These are phyloP conservation scores for Falcaria lacertinaria DNA, from an alignment of 2,888 invertebrate genomes.

Conservation along the genomic window DNA sequence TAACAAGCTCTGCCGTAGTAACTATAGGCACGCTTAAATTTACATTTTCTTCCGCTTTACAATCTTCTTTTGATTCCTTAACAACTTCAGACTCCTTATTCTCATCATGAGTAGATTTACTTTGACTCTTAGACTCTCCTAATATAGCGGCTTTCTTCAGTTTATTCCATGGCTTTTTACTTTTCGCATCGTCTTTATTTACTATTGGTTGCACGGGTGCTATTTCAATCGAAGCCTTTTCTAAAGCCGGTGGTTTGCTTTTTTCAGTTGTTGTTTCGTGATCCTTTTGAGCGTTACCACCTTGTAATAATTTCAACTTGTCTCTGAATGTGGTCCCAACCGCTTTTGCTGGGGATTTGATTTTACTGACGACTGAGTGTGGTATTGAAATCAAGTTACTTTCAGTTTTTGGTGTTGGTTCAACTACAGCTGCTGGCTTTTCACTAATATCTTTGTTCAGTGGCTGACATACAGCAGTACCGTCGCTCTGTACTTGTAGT, in stretches of 20 bases:
- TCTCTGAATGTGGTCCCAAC: slow-evolving; percentile 72
- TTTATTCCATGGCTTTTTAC: slow-evolving; percentile 86
- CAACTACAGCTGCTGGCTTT: slow-evolving; percentile 66
- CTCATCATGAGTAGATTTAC: slow-evolving; percentile 57
- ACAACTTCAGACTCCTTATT: slow-evolving; percentile 41
- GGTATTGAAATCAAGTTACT: slow-evolving; percentile 71
- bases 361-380: slow-evolving; percentile 75
- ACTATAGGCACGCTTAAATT: slow-evolving; percentile 61
- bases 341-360: slow-evolving; percentile 73
- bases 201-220: slow-evolving; percentile 45
- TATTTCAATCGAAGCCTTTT: slow-evolving; percentile 55
- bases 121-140: slow-evolving; percentile 70
- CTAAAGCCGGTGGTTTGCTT: slow-evolving; percentile 38
- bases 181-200: slow-evolving; percentile 54
- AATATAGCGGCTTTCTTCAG: slow-evolving; percentile 86
- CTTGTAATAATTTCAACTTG: slow-evolving; percentile 70
- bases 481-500: slow-evolving; percentile 77
- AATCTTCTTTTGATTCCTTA: slow-evolving; percentile 33
- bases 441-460: slow-evolving; percentile 61
- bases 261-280: slow-evolving; percentile 44
- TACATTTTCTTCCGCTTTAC: slow-evolving; percentile 40
- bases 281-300: slow-evolving; percentile 51
- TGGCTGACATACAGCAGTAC: slow-evolving; percentile 69
- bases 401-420: slow-evolving; percentile 69
- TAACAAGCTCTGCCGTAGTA: slow-evolving; percentile 69